Evolutionary conservation across 2,113 vertebrate species (phyloP).

Genomic region (Tympanuchus pallidicinctus): DNA sequence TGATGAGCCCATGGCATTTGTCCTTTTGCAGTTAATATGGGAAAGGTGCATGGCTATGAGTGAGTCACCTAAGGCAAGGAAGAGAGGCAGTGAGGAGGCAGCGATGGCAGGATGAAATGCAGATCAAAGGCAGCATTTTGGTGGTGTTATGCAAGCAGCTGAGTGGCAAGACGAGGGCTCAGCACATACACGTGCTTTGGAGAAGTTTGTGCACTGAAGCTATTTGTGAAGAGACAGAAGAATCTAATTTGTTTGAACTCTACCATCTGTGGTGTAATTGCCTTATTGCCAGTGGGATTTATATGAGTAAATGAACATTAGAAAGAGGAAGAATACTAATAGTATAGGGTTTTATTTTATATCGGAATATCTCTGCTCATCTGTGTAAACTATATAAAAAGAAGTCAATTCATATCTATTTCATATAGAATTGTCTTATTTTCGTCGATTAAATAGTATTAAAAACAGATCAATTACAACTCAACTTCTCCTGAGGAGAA

Average conservation of each 20-base stretch:
- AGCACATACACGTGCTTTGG: not conserved
- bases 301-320: conserved; percentile 71
- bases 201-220: conserved; percentile 53
- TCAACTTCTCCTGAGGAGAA: not conserved
- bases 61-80: not conserved
- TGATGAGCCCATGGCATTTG: not conserved
- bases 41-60: not conserved
- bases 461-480: conserved; percentile 40
- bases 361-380: conserved; percentile 33
- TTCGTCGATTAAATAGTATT: conserved; percentile 41
- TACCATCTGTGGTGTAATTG: conserved; percentile 78
- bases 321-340: conserved; percentile 67
- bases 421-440: conserved; percentile 33
- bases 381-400: conserved; percentile 26
- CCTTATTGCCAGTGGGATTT: conserved; percentile 77
- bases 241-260: conserved; percentile 77
- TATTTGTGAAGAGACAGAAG: conserved; percentile 65
- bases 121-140: not conserved
- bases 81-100: not conserved
- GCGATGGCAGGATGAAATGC: not conserved
- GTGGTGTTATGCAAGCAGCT: not conserved
- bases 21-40: fast-evolving
- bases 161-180: not conserved
- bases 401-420: conserved; percentile 36
- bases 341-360: conserved; percentile 62